These are phyloP conservation scores for Paramisgurnus dabryanus DNA, from an alignment of 2,113 vertebrate species.

Conservation along the genomic window DNA sequence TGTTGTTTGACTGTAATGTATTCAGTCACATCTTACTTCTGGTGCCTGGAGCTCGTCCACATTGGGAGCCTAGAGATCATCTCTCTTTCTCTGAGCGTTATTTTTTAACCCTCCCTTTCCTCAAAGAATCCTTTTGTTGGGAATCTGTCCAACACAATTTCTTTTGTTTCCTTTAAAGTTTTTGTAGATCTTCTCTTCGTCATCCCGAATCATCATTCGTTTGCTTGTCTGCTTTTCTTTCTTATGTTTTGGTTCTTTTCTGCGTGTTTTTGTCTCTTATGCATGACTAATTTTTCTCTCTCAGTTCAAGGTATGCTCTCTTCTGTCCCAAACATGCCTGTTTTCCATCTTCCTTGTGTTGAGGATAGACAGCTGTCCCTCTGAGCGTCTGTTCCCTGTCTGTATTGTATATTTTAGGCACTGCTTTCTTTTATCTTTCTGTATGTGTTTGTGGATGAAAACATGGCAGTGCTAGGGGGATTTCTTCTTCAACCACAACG, in stretches of 20 bases:
- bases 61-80: constrained; percentile 12
- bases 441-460: constrained; percentile 5
- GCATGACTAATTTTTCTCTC: background rate
- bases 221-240: background rate
- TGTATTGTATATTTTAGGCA: background rate
- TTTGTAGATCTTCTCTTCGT: background rate
- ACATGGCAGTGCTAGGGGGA: background rate
- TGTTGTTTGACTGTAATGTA: constrained; percentile 42
- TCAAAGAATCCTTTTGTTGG: background rate
- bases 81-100: background rate
- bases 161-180: background rate
- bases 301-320: background rate
- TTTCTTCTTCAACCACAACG: too few species aligned
- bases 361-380: background rate
- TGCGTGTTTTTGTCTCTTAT: background rate
- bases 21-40: constrained; percentile 39
- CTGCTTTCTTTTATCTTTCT: constrained; percentile 2
- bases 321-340: background rate
- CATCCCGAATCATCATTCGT: background rate
- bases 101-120: background rate
- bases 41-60: constrained; percentile 15
- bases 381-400: background rate
- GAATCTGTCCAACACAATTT: background rate
- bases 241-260: background rate
- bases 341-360: background rate